A percentile compares a stretch with the other conserved stretches of the same genome.
Evolutionary conservation across 2,888 invertebrate species (phyloP).

Genomic region (Azorinus chamasolen): DNA sequence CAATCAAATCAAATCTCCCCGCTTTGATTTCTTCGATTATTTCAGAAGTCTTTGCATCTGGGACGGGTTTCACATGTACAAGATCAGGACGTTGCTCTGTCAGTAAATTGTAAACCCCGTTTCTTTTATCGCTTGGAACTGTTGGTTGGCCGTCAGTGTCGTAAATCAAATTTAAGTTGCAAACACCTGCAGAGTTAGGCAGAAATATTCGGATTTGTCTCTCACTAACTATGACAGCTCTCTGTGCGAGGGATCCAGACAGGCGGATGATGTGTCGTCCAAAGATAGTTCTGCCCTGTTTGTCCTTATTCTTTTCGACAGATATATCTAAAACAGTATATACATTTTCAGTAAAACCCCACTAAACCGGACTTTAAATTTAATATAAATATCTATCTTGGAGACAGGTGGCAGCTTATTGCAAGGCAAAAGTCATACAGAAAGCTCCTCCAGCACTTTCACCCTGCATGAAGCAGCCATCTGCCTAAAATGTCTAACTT

Average conservation of each 20-base stretch:
- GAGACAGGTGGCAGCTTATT: too few relatives aligned
- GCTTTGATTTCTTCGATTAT: slow-evolving; percentile 40
- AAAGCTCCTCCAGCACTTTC: too few relatives aligned
- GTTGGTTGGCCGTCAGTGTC: slow-evolving; percentile 25
- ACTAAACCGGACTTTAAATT: too few relatives aligned
- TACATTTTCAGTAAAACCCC: too few relatives aligned
- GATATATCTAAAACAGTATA: slow-evolving; percentile 3
- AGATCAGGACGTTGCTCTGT: slow-evolving; percentile 37
- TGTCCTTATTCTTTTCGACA: slow-evolving; percentile 8
- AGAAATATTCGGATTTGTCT: slow-evolving; percentile 42
- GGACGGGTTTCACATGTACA: slow-evolving; percentile 40
- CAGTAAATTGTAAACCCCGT: slow-evolving; percentile 40
- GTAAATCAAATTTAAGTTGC: slow-evolving; percentile 52
- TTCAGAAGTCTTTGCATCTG: slow-evolving; percentile 24
- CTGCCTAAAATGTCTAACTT: too few relatives aligned
- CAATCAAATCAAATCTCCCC: slow-evolving; percentile 57
- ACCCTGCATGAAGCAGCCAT: too few relatives aligned
- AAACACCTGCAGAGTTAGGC: slow-evolving; percentile 33
- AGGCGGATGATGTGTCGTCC: slow-evolving; percentile 47
- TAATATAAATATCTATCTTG: too few relatives aligned
- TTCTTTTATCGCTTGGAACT: slow-evolving; percentile 16
- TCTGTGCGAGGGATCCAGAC: slow-evolving; percentile 32
- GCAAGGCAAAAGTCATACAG: too few relatives aligned
- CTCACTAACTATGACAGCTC: slow-evolving; percentile 42
- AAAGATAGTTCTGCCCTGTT: slow-evolving; percentile 14